Conservation (phyloP, 1,140 invertebrate genomes). For the Camponotus vicinus region DNA sequence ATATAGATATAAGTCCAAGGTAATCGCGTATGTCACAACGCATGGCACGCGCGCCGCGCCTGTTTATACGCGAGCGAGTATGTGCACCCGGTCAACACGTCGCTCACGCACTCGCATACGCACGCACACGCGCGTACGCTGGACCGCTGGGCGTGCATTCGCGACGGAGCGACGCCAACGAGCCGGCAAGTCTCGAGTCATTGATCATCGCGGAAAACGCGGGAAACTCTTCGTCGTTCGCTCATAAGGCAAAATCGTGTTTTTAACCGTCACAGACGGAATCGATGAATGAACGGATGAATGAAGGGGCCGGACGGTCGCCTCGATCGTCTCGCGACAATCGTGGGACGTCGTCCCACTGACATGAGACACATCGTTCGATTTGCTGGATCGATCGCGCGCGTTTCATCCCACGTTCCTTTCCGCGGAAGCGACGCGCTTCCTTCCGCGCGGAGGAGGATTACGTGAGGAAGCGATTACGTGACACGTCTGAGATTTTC, state of each 20-base stretch:
- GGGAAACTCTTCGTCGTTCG: slow-evolving; percentile 62
- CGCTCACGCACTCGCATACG: slow-evolving; percentile 19
- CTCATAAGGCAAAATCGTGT: slow-evolving; percentile 75
- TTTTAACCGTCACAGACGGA: slow-evolving; percentile 66
- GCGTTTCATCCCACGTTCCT: neutral
- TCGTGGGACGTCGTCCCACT: slow-evolving; percentile 73
- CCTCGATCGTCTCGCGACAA: neutral
- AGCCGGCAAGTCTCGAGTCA: slow-evolving; percentile 73
- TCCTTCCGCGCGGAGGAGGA: slow-evolving; percentile 41
- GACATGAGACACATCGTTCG: slow-evolving; percentile 60
- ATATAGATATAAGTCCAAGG: slow-evolving; percentile 82
- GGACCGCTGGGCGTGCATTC: slow-evolving; percentile 15
- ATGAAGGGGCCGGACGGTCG: too few species aligned
- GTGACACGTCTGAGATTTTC: slow-evolving; percentile 20
- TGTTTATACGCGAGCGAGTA: slow-evolving; percentile 48
- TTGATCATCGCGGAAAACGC: slow-evolving; percentile 79
- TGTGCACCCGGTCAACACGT: slow-evolving; percentile 13
- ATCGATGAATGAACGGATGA: slow-evolving; percentile 75
- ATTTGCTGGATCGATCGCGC: slow-evolving; percentile 5
- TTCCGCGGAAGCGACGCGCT: slow-evolving; percentile 30
- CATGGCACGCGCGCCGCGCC: slow-evolving; percentile 51
- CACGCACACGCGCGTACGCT: neutral
- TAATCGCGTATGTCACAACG: slow-evolving; percentile 85
- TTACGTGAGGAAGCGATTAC: slow-evolving; percentile 27
- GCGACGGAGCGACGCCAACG: slow-evolving; percentile 27